Conservation (phyloP, 2,888 invertebrate genomes). For the Emesis furor region DNA sequence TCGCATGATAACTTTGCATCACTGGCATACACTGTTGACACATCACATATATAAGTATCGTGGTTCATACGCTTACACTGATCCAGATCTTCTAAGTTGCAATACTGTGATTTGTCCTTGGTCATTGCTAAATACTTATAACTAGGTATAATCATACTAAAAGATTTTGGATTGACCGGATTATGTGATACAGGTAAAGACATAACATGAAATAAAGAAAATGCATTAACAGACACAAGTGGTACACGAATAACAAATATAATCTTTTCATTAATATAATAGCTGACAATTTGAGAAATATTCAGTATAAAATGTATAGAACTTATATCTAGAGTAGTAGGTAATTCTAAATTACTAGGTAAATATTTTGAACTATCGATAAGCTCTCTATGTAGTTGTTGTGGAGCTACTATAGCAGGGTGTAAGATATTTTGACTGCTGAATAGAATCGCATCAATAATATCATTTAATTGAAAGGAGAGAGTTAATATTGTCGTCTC, state of each 20-base stretch:
- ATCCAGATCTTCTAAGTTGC: not conserved
- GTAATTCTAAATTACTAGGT: constrained; percentile 49
- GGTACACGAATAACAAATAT: not conserved
- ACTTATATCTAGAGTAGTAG: constrained; percentile 50
- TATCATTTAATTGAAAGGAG: constrained; percentile 53
- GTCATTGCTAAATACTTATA: not conserved
- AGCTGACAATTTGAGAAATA: not conserved
- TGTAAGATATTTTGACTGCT: constrained; percentile 64
- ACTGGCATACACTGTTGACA: not conserved
- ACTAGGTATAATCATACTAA: not conserved
- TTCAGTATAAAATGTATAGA: constrained; percentile 21
- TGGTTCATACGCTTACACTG: not conserved
- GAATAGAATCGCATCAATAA: constrained; percentile 58
- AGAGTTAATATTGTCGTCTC: constrained; percentile 44
- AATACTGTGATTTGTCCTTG: not conserved
- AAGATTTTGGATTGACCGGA: not conserved
- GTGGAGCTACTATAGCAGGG: constrained; percentile 67
- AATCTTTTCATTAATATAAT: not conserved
- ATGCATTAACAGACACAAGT: not conserved
- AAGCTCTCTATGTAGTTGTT: constrained; percentile 62
- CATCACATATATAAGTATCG: not conserved
- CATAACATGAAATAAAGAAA: not conserved
- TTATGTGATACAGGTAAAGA: not conserved
- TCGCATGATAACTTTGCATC: not conserved
- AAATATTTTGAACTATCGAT: constrained; percentile 61